Evolutionary conservation across 30 jellyfish, hydroid and myxozoan genomes (phyloP).

Genomic region (Aurelia sp.): DNA sequence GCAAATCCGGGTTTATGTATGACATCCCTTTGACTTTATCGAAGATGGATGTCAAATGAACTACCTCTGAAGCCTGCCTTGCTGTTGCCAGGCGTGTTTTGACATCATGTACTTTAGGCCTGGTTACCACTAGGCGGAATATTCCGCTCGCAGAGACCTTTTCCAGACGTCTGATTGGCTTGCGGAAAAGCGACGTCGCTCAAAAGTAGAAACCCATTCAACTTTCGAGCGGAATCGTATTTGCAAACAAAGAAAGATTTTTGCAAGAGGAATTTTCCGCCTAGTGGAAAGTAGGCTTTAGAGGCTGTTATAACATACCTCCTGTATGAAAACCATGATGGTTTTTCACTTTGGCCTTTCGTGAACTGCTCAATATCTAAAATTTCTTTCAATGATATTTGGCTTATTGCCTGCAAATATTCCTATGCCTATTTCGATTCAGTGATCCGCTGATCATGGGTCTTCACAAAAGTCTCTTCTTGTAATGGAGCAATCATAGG

Average conservation of each 20-base stretch:
- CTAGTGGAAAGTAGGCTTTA: no score
- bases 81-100: not conserved
- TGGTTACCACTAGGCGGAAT: no score
- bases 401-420: not conserved
- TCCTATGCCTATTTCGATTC: not conserved
- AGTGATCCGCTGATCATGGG: not conserved
- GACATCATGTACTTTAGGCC: no score
- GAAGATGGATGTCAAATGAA: conserved; percentile 19
- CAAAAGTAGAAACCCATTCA: no score
- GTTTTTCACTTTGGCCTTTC: not conserved
- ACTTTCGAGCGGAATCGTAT: no score
- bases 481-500: not conserved
- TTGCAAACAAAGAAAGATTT: no score
- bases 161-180: no score
- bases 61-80: not conserved
- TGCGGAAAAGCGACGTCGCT: no score
- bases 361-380: not conserved
- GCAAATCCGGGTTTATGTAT: conserved; percentile 62
- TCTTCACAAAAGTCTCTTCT: not conserved
- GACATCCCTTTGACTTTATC: conserved; percentile 26
- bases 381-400: not conserved
- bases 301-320: not conserved
- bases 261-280: no score
- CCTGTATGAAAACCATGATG: not conserved
- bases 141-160: no score